Percentiles rank a stretch among this genome's conserved stretches.
phyloP scores from a whole-genome alignment of 2,113 vertebrate species.

The Corythoichthys intestinalis region DNA sequence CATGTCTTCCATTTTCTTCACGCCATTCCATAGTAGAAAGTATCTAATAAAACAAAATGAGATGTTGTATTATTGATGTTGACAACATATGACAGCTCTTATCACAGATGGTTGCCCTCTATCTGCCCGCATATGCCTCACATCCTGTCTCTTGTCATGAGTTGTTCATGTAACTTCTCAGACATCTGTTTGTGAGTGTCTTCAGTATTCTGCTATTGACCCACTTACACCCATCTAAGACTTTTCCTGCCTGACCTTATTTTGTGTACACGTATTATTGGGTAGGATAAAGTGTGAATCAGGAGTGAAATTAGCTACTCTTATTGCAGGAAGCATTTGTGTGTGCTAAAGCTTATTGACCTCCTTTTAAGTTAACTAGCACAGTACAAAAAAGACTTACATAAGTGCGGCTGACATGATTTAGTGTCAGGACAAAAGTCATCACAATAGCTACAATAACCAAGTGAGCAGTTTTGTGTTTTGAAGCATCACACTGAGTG shows the following conservation, averaged over 20 bases:
- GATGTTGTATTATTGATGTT: constrained; percentile 16
- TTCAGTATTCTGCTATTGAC: constrained; percentile 27
- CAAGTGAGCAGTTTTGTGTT: constrained; percentile 54
- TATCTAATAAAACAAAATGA: constrained; percentile 16
- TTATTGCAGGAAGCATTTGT: constrained; percentile 6
- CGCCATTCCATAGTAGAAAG: constrained; percentile 2
- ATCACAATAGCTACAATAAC: constrained; percentile 10
- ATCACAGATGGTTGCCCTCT: constrained; percentile 26
- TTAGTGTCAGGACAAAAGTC: neutral
- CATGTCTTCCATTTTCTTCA: neutral
- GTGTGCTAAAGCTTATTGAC: constrained; percentile 10
- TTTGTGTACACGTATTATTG: constrained; percentile 7
- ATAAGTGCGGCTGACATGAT: neutral
- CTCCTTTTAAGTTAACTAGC: constrained; percentile 13
- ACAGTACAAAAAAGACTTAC: constrained; percentile 13
- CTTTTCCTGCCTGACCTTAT: neutral
- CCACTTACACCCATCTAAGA: constrained; percentile 18
- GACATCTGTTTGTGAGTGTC: constrained; percentile 15
- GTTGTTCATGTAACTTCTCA: constrained; percentile 10
- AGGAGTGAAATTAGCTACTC: neutral
- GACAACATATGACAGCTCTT: constrained; percentile 12
- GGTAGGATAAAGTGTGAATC: neutral
- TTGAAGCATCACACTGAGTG: constrained; percentile 33
- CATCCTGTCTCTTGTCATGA: constrained; percentile 9
- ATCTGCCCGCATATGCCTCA: constrained; percentile 16